Evolutionary conservation across 2,797 vertebrate genomes (phyloP).

Genomic region (Oophaga sylvatica): DNA sequence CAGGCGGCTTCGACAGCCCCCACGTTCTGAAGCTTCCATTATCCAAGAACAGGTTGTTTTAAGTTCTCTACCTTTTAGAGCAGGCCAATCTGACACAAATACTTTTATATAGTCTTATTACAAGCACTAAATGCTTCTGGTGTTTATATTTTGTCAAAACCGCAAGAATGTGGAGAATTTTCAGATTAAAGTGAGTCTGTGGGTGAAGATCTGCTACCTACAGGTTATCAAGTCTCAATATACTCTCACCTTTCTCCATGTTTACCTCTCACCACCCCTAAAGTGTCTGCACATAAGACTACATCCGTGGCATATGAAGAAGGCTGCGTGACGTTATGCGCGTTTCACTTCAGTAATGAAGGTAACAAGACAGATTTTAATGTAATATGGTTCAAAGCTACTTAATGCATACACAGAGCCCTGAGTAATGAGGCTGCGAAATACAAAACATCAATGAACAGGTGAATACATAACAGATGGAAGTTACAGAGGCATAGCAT

Average conservation of each 20-base stretch:
- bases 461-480: constrained; percentile 13
- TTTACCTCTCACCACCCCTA: constrained; percentile 20
- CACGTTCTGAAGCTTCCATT: neutral
- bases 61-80: neutral
- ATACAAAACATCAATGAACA: constrained; percentile 27
- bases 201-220: neutral
- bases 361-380: constrained; percentile 32
- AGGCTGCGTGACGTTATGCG: too few species aligned
- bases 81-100: constrained; percentile 6
- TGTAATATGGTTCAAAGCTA: constrained; percentile 31
- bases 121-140: neutral
- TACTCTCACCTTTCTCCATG: neutral
- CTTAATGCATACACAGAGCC: constrained; percentile 14
- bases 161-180: neutral
- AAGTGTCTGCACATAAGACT: constrained; percentile 16
- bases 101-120: neutral
- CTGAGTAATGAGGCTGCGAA: constrained; percentile 14
- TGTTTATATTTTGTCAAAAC: neutral
- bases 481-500: constrained; percentile 23
- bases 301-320: neutral
- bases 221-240: neutral
- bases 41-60: constrained; percentile 2
- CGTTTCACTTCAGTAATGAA: constrained; percentile 28
- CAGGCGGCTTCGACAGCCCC: neutral
- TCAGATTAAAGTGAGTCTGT: neutral